phyloP scores from a whole-genome alignment of 2,797 vertebrate species.

The Cynopterus sphinx region DNA sequence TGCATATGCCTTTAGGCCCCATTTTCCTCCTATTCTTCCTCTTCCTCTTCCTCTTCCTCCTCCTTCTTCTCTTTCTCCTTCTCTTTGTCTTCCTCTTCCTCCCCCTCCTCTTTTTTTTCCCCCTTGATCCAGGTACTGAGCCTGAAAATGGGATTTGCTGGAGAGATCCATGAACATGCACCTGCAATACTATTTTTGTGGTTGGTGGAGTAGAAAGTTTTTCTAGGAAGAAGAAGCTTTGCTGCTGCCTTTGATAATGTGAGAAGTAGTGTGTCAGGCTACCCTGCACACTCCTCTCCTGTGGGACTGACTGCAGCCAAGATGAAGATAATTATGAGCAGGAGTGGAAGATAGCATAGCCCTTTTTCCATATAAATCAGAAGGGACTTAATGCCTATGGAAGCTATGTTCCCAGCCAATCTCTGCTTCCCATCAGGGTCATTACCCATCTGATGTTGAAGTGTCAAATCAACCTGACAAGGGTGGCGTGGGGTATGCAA shows the following conservation, averaged over 20 bases:
- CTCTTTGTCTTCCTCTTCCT: too few relatives aligned
- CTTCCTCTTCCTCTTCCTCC: too few relatives aligned
- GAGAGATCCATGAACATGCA: conserved; percentile 1
- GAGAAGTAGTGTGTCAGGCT: conserved; percentile 64
- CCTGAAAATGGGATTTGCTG: neutral
- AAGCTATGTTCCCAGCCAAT: conserved; percentile 58
- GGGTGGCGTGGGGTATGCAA: neutral
- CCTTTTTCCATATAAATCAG: conserved; percentile 74
- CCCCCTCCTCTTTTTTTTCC: neutral
- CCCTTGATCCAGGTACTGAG: neutral
- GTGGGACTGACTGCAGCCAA: conserved; percentile 61
- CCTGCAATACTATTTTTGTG: conserved; percentile 67
- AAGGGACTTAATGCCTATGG: conserved; percentile 53
- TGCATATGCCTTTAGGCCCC: neutral
- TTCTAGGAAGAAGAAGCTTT: conserved; percentile 30
- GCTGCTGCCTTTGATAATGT: neutral
- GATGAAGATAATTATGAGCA: conserved; percentile 80
- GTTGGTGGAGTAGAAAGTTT: conserved; percentile 79
- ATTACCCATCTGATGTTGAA: conserved; percentile 75
- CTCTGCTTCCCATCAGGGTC: conserved; percentile 57
- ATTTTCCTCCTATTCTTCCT: neutral
- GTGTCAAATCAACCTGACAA: conserved; percentile 65
- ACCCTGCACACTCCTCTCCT: conserved; percentile 64
- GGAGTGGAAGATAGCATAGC: conserved; percentile 49
- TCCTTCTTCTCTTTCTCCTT: neutral